A percentile compares a stretch with the other conserved stretches of the same genome.
Evolutionary conservation across 2,797 vertebrate species (phyloP).

Genomic region (Hemibagrus guttatus): DNA sequence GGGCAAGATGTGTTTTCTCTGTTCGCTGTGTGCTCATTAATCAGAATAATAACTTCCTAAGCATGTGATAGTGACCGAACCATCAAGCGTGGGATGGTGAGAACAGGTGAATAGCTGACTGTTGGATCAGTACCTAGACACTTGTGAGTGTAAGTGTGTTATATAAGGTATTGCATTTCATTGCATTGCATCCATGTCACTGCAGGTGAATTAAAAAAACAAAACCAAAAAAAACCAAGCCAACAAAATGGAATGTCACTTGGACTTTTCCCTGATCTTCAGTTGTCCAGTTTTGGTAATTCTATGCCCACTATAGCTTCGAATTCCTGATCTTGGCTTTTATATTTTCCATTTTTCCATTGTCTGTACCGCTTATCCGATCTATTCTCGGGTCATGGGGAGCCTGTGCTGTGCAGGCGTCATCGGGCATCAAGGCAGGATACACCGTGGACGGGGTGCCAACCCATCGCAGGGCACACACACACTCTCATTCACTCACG

Average conservation of each 20-base stretch:
- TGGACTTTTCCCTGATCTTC: neutral
- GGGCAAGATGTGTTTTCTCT: neutral
- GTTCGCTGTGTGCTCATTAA: constrained; percentile 20
- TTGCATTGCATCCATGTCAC: neutral
- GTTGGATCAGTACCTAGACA: neutral
- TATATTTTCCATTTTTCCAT: no score
- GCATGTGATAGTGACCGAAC: neutral
- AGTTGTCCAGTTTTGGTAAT: neutral
- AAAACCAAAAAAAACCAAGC: neutral
- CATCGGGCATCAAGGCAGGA: no score
- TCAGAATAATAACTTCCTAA: constrained; percentile 11
- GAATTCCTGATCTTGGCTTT: neutral
- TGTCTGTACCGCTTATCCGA: no score
- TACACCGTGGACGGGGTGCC: no score
- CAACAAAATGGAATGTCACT: neutral
- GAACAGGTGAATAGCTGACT: no score
- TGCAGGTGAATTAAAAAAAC: neutral
- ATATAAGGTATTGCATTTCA: neutral
- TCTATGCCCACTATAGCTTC: neutral
- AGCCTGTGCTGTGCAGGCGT: no score
- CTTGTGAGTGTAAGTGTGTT: neutral
- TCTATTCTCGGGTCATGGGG: no score
- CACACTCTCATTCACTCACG: no score
- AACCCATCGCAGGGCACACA: no score
- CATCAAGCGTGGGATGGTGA: neutral